Evolutionary conservation across 2,888 invertebrate species (phyloP).

Genomic region (Nesidiocoris tenuis): DNA sequence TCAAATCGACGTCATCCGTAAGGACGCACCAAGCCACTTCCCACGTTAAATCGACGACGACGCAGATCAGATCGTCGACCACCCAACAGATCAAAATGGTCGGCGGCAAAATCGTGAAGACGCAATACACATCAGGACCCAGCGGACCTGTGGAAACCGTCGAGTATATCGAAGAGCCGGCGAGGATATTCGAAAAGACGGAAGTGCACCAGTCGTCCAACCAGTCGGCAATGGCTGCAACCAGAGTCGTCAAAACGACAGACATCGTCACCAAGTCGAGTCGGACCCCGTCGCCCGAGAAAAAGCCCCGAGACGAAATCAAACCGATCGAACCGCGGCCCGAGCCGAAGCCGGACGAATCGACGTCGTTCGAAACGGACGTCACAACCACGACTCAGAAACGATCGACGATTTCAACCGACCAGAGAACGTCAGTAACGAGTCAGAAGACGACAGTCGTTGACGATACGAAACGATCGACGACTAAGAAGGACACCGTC

Average conservation of each 20-base stretch:
- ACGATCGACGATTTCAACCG: constrained; percentile 17
- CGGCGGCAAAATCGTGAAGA: constrained; percentile 48
- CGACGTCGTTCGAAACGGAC: neutral
- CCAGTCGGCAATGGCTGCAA: constrained; percentile 12
- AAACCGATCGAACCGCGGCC: neutral
- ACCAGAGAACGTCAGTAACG: constrained; percentile 27
- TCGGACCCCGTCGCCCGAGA: constrained; percentile 26
- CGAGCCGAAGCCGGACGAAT: neutral
- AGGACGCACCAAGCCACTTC: neutral
- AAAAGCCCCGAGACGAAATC: constrained; percentile 13
- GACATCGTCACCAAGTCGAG: neutral
- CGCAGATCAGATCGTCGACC: constrained; percentile 16
- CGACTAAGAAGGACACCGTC: constrained; percentile 54
- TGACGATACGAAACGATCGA: constrained; percentile 31
- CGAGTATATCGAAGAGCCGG: constrained; percentile 10
- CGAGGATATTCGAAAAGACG: neutral
- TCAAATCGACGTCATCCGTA: neutral
- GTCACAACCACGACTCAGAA: neutral
- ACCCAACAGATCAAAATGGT: constrained; percentile 46
- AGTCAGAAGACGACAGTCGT: constrained; percentile 14
- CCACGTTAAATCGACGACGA: neutral
- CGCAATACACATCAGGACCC: neutral
- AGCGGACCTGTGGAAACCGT: neutral
- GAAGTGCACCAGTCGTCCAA: constrained; percentile 2
- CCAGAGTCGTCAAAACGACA: constrained; percentile 23